Evolutionary conservation across 2,797 vertebrate genomes (phyloP), one percentile per base, ranked within the genome.

Genomic region (Poecilia gillii): DNA sequence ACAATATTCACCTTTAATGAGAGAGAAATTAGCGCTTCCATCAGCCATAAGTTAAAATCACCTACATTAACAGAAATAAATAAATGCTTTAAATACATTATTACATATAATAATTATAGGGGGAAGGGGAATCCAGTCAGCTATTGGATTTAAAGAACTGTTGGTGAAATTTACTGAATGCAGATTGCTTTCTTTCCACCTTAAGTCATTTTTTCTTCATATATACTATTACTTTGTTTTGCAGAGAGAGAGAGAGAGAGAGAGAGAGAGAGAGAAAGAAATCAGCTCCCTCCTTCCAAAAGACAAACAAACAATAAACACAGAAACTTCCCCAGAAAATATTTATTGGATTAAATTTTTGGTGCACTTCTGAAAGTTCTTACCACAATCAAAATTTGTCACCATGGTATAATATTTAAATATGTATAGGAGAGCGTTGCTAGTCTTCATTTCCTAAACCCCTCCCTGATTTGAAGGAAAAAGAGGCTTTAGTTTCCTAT

Each of bases 351-450:
- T 92, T 90, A 88, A 5, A 83, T 82, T 76, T 75, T 78, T 64
- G 76, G 79, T 80, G 68, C 85, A 84, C 86, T 91, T 85, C 64
- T 76, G 8, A 76, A 72, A 57, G 33, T 85, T 88, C 88, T 92
- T 87, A 89, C 85, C 76, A 74, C 36, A 93, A 94, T 93, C 87
- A 93, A 86, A 91, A 91, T 84, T 88, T 89, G 92, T 93, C 92
- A 94, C 93, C 93, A 91, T 75, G 62, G 83, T 88, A 89, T 90
- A 72, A 92, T 92, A 89, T 93, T 91, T 92, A 89, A 91, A 89
- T 85, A 86, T 91, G 88, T 72, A 68, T 77, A 55, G 75, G 59
- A 85, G 80, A 86, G 78, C 81, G 41, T 83, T 51, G 33, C 18
- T 72, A 81, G 80, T 90, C 72, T 82, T 81, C 81, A 82, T 84